Evolutionary conservation across 2,113 vertebrate genomes (phyloP), one percentile per base, ranked within the genome.

Genomic region (Nesospiza acunhae): DNA sequence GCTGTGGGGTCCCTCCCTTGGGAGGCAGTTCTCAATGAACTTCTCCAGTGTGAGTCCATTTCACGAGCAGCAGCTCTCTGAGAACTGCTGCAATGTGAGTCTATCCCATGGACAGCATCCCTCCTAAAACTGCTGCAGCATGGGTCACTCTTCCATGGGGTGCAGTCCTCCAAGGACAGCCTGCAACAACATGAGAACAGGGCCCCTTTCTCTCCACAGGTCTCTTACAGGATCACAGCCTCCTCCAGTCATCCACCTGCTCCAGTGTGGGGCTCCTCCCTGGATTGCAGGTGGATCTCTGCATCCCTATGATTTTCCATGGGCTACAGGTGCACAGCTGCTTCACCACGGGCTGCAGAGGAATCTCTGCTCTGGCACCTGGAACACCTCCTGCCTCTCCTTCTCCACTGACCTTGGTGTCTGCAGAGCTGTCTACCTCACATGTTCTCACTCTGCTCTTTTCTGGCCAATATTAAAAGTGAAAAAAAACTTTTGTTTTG

Each of bases 351-450:
- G 52, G 10, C 50, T 37, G 63, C 50, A 56, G 41, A 9, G 21
- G 33, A 46, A 31, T 4, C n/a, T 24, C 1, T 1, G 21, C 13
- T 46, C 41, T 13, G 6, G 10, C 11, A 22, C 6, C n/a, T 67
- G 77, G 14, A 23, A 11, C 24, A 42, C 19, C 37, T 64, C 49
- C 31, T 53, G 1, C 6, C 22, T 3, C 23, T 58, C 11, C 42
- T 47, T 58, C 42, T 27, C 4, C 28, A 49, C 17, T 39, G 42
- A 39, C 78, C 17, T 17, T 27, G 2, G 11, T 39, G 28, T 33
- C 52, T 47, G 22, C 22, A 58, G 13, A 15, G 17, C 5, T 67
- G 24, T 35, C 7, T 7, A 5, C 8, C n/a, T 68, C 64, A 37
- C 8, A 9, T 27, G 13, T 58, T 68, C 23, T 81, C n/a, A 33